Evolutionary conservation across 2,888 invertebrate genomes (phyloP).

Genomic region (Danaus chrysippus): DNA sequence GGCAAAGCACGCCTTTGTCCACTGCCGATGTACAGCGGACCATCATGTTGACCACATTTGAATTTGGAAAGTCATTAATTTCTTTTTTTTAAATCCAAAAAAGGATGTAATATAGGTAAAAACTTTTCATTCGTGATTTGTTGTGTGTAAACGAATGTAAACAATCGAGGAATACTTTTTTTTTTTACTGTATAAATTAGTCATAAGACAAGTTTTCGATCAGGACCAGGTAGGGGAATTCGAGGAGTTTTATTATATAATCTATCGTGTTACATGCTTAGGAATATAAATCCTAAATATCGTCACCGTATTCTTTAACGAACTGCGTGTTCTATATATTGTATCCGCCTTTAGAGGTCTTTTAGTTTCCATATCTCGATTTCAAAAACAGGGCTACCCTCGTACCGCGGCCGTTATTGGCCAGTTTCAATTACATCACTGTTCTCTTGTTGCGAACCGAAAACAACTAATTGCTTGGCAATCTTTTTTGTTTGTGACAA

Average conservation of each 20-base stretch:
- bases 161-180: too few species aligned
- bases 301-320: conserved; percentile 78
- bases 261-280: not conserved
- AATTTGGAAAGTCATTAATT: not conserved
- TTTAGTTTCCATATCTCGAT: conserved; percentile 90
- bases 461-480: conserved; percentile 86
- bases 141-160: too few species aligned
- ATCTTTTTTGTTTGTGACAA: conserved; percentile 81
- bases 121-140: too few species aligned
- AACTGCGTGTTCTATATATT: conserved; percentile 86
- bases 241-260: too few species aligned
- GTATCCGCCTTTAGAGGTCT: conserved; percentile 68
- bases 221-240: too few species aligned
- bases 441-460: conserved; percentile 72
- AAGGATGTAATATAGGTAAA: too few species aligned
- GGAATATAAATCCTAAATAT: conserved; percentile 17
- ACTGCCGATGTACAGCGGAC: conserved; percentile 89
- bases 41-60: conserved; percentile 61
- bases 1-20: conserved; percentile 82
- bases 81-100: too few species aligned
- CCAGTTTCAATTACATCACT: conserved; percentile 77
- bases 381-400: conserved; percentile 84
- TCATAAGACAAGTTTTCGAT: too few species aligned
- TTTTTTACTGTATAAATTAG: too few species aligned
- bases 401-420: conserved; percentile 78